Evolutionary conservation across 2,797 vertebrate species (phyloP).

Genomic region (Argentina silus): DNA sequence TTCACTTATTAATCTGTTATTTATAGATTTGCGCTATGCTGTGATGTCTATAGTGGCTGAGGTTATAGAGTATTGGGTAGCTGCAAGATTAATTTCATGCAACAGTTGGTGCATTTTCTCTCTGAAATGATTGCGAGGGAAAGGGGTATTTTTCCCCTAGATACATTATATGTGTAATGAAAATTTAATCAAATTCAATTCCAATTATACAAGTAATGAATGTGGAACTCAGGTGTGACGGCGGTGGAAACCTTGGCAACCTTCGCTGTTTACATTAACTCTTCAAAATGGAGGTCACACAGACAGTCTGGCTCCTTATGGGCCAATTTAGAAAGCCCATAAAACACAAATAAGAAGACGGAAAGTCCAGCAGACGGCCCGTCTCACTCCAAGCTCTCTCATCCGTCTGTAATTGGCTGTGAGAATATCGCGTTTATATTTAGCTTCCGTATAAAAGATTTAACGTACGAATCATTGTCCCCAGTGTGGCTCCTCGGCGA

Average conservation of each 20-base stretch:
- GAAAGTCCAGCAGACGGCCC: slow-evolving; percentile 20
- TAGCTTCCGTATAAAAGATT: slow-evolving; percentile 51
- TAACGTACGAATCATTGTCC: slow-evolving; percentile 46
- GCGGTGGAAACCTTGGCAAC: slow-evolving; percentile 56
- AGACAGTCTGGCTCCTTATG: slow-evolving; percentile 41
- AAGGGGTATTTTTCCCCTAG: slow-evolving; percentile 29
- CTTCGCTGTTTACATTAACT: slow-evolving; percentile 60
- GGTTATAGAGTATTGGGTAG: slow-evolving; percentile 27
- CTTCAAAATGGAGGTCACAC: slow-evolving; percentile 62
- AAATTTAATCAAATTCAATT: slow-evolving; percentile 70
- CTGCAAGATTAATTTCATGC: slow-evolving; percentile 60
- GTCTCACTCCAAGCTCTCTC: slow-evolving; percentile 31
- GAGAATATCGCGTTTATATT: slow-evolving; percentile 62
- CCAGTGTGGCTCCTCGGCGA: slow-evolving; percentile 35
- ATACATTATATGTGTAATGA: slow-evolving; percentile 64
- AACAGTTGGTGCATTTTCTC: slow-evolving; percentile 46
- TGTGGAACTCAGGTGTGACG: slow-evolving; percentile 63
- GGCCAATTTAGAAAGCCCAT: slow-evolving; percentile 56
- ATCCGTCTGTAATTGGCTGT: slow-evolving; percentile 55
- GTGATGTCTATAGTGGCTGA: slow-evolving; percentile 16
- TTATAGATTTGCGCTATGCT: slow-evolving; percentile 10
- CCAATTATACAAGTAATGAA: slow-evolving; percentile 72
- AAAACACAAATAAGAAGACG: slow-evolving; percentile 46
- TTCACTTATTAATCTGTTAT: slow-evolving; percentile 17
- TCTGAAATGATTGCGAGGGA: slow-evolving; percentile 30